A percentile compares a stretch with the other conserved stretches of the same genome.
phyloP scores from a whole-genome alignment of 2,113 vertebrate genomes.

The Cyanoliseus patagonus region DNA sequence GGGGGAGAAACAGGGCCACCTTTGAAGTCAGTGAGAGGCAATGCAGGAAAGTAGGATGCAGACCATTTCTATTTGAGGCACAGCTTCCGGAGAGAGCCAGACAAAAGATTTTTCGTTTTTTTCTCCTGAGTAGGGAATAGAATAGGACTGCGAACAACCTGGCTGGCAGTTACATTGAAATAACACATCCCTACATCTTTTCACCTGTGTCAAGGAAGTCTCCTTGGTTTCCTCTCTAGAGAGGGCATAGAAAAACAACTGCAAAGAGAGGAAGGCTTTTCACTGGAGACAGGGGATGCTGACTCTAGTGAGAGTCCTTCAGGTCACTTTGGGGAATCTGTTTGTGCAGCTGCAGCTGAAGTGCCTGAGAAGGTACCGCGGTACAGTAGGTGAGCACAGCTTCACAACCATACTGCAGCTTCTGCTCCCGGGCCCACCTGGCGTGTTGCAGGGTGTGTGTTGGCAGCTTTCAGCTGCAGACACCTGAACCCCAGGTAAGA shows the following conservation, averaged over 20 bases:
- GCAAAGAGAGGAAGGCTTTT: constrained; percentile 1
- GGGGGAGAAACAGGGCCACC: not conserved
- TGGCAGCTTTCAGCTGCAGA: not conserved
- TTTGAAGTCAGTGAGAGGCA: not conserved
- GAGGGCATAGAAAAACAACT: not conserved
- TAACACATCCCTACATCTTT: not conserved
- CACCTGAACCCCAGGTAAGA: not conserved
- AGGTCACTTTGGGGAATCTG: not conserved
- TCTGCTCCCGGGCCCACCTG: not conserved
- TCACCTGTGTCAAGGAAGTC: not conserved
- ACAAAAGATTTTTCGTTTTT: not conserved
- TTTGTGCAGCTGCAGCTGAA: not conserved
- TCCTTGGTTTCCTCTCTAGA: not conserved
- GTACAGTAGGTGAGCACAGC: not conserved
- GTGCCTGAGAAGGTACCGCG: not conserved
- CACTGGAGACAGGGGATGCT: not conserved
- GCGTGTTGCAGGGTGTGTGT: not conserved
- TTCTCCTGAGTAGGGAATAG: not conserved
- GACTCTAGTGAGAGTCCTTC: not conserved
- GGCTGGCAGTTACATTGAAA: not conserved
- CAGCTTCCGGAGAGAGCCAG: not conserved
- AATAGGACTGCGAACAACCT: not conserved
- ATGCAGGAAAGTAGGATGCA: not conserved
- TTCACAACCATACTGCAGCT: not conserved
- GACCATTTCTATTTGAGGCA: not conserved